Conservation (phyloP, 2,888 invertebrate genomes). For the Priocnemis perturbator region DNA sequence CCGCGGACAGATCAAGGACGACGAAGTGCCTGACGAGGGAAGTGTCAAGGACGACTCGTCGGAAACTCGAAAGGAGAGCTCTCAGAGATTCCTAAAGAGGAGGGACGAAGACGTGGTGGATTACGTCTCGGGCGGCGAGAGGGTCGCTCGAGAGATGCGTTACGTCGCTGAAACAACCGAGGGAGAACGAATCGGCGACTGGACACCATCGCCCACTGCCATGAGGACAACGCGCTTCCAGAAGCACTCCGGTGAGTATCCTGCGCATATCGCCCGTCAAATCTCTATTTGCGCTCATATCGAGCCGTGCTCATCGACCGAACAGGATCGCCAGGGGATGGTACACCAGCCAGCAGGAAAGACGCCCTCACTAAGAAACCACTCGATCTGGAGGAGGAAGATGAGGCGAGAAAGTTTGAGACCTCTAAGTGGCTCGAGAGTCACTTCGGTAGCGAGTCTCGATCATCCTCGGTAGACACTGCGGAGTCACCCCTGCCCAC, state of each 20-base stretch:
- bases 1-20: conserved; percentile 80
- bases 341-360: conserved; percentile 80
- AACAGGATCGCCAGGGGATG: conserved; percentile 65
- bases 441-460: conserved; percentile 92
- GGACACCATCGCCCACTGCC: conserved; percentile 64
- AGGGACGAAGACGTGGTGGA: conserved; percentile 90
- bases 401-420: conserved; percentile 91
- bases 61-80: conserved; percentile 74
- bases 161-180: conserved; percentile 89
- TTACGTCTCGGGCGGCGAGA: conserved; percentile 88
- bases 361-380: conserved; percentile 89
- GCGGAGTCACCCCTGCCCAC: conserved; percentile 79
- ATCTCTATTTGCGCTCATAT: neutral
- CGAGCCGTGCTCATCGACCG: too few species aligned
- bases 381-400: conserved; percentile 90
- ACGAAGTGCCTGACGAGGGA: conserved; percentile 79
- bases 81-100: conserved; percentile 82
- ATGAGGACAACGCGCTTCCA: conserved; percentile 64
- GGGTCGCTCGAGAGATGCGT: conserved; percentile 88
- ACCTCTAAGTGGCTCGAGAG: conserved; percentile 94
- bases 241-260: conserved; percentile 55
- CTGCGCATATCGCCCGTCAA: neutral
- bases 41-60: conserved; percentile 70
- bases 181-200: conserved; percentile 81
- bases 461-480: conserved; percentile 84